Conservation (phyloP, 2,888 invertebrate species). For the Smittia aterrima region DNA sequence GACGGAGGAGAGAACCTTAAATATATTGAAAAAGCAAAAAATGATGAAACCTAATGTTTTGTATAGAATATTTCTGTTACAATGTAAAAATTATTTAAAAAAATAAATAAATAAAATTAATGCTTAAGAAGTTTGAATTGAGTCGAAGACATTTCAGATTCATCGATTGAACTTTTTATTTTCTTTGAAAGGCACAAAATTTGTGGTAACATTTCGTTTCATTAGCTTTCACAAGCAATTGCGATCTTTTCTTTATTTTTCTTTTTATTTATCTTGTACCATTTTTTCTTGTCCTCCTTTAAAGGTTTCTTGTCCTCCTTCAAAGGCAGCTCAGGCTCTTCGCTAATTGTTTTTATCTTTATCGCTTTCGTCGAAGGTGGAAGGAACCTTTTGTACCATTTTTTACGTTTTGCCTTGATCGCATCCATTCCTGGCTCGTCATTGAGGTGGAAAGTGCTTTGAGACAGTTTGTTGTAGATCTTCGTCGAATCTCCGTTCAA, state of each 20-base stretch:
- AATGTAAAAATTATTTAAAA: conserved; percentile 43
- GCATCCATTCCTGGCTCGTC: neutral
- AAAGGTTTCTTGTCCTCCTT: neutral
- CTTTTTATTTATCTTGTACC: neutral
- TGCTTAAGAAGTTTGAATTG: neutral
- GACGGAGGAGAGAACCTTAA: neutral
- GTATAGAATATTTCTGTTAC: conserved; percentile 44
- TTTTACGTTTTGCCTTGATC: conserved; percentile 26
- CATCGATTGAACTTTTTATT: neutral
- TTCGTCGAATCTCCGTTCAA: neutral
- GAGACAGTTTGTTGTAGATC: neutral
- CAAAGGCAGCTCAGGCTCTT: neutral
- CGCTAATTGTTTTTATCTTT: neutral
- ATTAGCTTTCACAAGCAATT: neutral
- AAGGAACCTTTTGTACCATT: conserved; percentile 32
- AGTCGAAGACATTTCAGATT: neutral
- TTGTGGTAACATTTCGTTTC: neutral
- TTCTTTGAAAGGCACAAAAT: neutral
- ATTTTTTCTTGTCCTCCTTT: neutral
- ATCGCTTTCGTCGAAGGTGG: conserved; percentile 1
- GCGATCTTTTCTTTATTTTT: neutral
- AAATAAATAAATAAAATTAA: conserved; percentile 41
- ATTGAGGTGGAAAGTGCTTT: neutral
- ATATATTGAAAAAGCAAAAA: conserved; percentile 29
- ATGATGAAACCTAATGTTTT: conserved; percentile 43